Evolutionary conservation across 2,113 vertebrate species (phyloP).

Genomic region (Etia nguti): DNA sequence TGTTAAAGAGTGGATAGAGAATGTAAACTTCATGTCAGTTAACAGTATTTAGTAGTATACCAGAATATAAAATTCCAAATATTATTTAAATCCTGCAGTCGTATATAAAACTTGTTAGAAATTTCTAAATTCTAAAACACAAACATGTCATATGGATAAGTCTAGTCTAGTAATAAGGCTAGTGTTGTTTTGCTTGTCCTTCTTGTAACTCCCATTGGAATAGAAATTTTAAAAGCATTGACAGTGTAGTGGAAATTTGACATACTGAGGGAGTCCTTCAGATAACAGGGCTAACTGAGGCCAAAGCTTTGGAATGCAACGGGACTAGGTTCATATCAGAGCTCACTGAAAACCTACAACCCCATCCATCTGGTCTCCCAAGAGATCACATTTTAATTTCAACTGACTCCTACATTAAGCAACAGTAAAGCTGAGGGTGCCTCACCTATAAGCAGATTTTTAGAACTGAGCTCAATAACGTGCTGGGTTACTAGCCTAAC

Average conservation of each 20-base stretch:
- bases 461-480: background rate
- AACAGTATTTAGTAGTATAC: background rate
- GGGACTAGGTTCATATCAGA: background rate
- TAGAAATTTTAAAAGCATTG: background rate
- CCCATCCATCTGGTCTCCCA: constrained; percentile 36
- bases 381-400: background rate
- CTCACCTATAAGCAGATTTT: constrained; percentile 19
- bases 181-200: background rate
- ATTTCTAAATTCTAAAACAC: background rate
- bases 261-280: background rate
- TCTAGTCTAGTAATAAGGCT: background rate
- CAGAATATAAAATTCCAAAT: background rate
- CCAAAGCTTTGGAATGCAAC: background rate
- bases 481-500: background rate
- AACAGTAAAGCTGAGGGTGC: constrained; percentile 6
- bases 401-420: background rate
- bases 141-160: background rate
- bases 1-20: constrained; percentile 11
- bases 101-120: background rate
- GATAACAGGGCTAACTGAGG: background rate
- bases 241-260: background rate
- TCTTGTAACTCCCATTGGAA: background rate
- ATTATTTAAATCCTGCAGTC: background rate
- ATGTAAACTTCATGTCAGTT: constrained; percentile 52
- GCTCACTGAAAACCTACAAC: constrained; percentile 19